Evolutionary conservation across 2,113 vertebrate species (phyloP).

Genomic region (Melozone crissalis): DNA sequence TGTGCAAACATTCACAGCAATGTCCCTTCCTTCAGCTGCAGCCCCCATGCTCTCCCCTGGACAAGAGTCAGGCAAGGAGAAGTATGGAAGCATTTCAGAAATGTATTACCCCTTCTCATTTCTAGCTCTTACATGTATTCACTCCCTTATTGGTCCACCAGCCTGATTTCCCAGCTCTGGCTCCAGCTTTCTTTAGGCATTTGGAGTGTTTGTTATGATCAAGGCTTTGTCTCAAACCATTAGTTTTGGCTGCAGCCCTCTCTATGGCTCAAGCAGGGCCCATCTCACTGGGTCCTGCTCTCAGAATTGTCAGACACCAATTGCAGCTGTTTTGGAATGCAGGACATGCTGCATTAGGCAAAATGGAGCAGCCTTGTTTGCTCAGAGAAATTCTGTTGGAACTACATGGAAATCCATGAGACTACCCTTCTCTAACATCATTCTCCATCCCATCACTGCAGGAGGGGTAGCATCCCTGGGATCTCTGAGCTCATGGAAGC

Average conservation of each 20-base stretch:
- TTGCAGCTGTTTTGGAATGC: not conserved
- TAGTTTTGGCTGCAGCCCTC: not conserved
- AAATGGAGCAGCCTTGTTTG: not conserved
- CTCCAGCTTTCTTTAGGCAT: not conserved
- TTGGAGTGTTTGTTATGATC: not conserved
- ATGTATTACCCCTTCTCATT: not conserved
- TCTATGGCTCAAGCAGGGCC: not conserved
- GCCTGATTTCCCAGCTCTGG: not conserved
- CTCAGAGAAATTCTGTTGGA: not conserved
- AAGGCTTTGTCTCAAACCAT: not conserved
- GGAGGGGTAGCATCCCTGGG: not conserved
- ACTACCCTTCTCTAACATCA: not conserved
- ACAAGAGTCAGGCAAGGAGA: not conserved
- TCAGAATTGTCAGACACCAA: not conserved
- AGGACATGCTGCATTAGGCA: not conserved
- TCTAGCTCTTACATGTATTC: not conserved
- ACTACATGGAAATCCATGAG: not conserved
- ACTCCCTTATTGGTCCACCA: not conserved
- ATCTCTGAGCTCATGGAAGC: not conserved
- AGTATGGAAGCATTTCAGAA: not conserved
- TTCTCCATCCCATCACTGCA: not conserved
- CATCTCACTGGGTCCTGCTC: not conserved
- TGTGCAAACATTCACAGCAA: not conserved
- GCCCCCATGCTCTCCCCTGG: rapidly evolving
- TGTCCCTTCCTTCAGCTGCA: not conserved